phyloP scores from a whole-genome alignment of 1,140 invertebrate genomes.

The Maconellicoccus hirsutus region DNA sequence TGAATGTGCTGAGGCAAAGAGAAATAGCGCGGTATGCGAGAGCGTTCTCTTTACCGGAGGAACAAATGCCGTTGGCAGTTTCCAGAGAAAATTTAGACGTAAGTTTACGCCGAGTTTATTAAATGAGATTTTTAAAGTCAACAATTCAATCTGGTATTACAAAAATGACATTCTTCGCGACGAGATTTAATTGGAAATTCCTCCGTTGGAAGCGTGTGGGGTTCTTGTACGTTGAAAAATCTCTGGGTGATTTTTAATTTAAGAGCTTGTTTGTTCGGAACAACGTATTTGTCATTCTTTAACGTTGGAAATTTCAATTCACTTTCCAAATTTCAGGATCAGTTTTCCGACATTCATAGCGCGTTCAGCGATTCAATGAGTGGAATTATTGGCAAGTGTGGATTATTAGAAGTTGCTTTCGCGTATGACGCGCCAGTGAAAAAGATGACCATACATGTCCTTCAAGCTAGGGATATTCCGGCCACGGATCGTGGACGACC shows the following conservation, averaged over 20 bases:
- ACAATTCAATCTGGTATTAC: too few species aligned
- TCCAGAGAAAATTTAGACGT: neutral
- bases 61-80: neutral
- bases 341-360: slow-evolving; percentile 30
- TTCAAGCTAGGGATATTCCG: slow-evolving; percentile 74
- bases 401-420: slow-evolving; percentile 72
- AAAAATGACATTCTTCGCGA: too few species aligned
- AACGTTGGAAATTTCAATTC: too few species aligned
- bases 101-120: neutral
- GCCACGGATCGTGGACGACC: slow-evolving; percentile 56
- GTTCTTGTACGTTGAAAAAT: too few species aligned
- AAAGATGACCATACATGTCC: slow-evolving; percentile 78
- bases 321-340: slow-evolving; percentile 36
- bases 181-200: too few species aligned
- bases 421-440: slow-evolving; percentile 76
- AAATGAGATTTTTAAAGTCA: too few species aligned
- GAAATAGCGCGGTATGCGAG: slow-evolving; percentile 27
- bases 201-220: too few species aligned
- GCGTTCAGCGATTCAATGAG: slow-evolving; percentile 29
- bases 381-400: slow-evolving; percentile 40
- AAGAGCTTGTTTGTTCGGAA: too few species aligned
- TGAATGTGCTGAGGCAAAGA: slow-evolving; percentile 29
- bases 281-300: too few species aligned
- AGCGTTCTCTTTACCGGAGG: neutral
- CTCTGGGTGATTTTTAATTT: too few species aligned